phyloP scores from a whole-genome alignment of 2,797 vertebrate genomes.

The Pantherophis alleghaniensis region DNA sequence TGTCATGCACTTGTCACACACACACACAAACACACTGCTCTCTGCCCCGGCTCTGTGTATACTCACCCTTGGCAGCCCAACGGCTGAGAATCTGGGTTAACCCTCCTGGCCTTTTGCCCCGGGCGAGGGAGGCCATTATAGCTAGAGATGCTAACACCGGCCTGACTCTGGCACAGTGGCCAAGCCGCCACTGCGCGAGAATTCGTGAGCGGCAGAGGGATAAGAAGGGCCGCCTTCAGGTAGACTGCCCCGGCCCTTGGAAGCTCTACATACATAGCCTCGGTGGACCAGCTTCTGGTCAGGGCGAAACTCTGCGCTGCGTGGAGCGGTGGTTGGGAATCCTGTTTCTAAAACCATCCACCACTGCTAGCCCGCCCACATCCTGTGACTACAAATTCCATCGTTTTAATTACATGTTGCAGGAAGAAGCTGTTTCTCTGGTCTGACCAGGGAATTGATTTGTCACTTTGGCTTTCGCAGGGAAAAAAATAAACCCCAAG shows the following conservation, averaged over 20 bases:
- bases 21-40: neutral
- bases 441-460: neutral
- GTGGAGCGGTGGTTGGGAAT: neutral
- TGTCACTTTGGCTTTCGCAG: neutral
- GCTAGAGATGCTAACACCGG: neutral
- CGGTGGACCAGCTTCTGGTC: neutral
- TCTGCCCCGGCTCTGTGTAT: neutral
- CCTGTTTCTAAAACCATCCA: neutral
- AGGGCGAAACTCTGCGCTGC: neutral
- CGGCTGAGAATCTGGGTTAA: neutral
- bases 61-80: neutral
- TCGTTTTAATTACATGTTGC: neutral
- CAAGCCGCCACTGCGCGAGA: neutral
- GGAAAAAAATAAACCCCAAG: no score
- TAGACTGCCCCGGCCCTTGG: neutral
- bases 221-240: neutral
- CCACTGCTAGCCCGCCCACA: neutral
- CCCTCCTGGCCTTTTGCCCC: neutral
- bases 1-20: neutral
- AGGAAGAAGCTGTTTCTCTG: neutral
- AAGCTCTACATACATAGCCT: neutral
- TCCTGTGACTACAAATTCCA: neutral
- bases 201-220: neutral
- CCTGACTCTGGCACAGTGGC: neutral
- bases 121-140: neutral